Percentiles rank a stretch among this genome's conserved stretches.
These are phyloP conservation scores for Tetranychus piercei DNA, from an alignment of 2,888 invertebrate genomes.

Conservation along the genomic window DNA sequence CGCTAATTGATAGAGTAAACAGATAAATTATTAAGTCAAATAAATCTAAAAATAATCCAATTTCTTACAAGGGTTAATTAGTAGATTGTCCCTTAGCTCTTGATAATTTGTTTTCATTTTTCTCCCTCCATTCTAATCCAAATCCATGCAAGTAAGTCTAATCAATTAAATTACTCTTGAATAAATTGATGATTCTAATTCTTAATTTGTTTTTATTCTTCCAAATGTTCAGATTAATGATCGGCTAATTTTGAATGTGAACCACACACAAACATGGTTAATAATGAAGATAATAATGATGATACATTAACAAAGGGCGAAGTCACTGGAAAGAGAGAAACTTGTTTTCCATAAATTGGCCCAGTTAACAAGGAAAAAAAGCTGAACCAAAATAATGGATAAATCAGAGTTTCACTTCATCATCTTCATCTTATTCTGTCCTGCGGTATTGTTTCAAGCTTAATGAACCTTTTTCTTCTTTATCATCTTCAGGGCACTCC, in stretches of 20 bases:
- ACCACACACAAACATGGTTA: not conserved
- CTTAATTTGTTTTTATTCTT: too few species aligned
- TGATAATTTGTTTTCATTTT: too few species aligned
- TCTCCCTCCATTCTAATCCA: not conserved
- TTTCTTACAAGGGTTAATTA: too few species aligned
- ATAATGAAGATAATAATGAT: not conserved
- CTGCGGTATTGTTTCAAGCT: constrained; percentile 1
- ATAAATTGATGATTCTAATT: not conserved
- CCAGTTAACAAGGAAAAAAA: not conserved
- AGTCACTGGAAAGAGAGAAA: not conserved
- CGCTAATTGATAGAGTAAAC: too few species aligned
- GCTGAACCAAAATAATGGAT: not conserved
- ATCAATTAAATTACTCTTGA: not conserved
- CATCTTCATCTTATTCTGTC: not conserved
- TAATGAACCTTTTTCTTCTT: not conserved
- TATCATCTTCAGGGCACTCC: not conserved
- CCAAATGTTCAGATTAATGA: too few species aligned
- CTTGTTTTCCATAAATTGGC: not conserved
- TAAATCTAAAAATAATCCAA: too few species aligned
- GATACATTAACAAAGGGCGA: not conserved
- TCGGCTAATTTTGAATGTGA: not conserved
- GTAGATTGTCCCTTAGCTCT: too few species aligned
- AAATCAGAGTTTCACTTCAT: not conserved
- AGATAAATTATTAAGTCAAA: too few species aligned
- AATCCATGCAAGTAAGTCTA: not conserved